phyloP scores from a whole-genome alignment of 2,888 invertebrate genomes.

The Hypomecis atomaria region DNA sequence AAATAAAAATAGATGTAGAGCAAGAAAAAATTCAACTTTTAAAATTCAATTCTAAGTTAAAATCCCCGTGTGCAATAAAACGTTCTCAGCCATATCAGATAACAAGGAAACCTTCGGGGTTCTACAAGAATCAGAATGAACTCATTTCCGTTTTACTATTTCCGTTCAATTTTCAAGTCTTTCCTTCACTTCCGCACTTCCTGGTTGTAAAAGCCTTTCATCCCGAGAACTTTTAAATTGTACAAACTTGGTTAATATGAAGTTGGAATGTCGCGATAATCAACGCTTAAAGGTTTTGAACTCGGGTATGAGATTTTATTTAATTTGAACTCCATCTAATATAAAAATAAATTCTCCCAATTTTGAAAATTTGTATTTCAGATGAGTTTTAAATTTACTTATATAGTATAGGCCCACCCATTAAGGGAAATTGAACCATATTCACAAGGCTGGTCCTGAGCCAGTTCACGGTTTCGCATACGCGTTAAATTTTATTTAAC shows the following conservation, averaged over 20 bases:
- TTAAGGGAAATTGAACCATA: too few species aligned
- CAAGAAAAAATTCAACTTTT: constrained; percentile 4
- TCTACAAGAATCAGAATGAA: constrained; percentile 50
- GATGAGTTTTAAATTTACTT: too few species aligned
- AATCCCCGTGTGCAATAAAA: constrained; percentile 30
- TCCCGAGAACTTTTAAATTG: constrained; percentile 24
- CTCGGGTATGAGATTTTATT: too few species aligned
- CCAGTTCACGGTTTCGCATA: too few species aligned
- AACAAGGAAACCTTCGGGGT: constrained; percentile 36
- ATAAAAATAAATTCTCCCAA: too few species aligned
- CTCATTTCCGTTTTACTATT: constrained; percentile 60
- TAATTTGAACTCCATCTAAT: too few species aligned
- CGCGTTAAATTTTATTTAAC: too few species aligned
- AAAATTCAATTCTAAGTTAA: constrained; percentile 30
- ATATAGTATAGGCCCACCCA: too few species aligned
- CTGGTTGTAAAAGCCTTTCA: constrained; percentile 26
- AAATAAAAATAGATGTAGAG: too few species aligned
- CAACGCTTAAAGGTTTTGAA: not conserved
- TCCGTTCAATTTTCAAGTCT: constrained; percentile 57
- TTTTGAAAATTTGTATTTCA: too few species aligned
- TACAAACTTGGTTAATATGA: constrained; percentile 1
- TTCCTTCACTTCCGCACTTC: constrained; percentile 49
- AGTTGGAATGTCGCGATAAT: not conserved
- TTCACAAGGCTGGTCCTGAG: too few species aligned
- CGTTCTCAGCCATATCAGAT: constrained; percentile 30